Percentiles rank a stretch among this genome's conserved stretches.
Evolutionary conservation across 2,797 vertebrate species (phyloP).

Genomic region (Dryobates pubescens): DNA sequence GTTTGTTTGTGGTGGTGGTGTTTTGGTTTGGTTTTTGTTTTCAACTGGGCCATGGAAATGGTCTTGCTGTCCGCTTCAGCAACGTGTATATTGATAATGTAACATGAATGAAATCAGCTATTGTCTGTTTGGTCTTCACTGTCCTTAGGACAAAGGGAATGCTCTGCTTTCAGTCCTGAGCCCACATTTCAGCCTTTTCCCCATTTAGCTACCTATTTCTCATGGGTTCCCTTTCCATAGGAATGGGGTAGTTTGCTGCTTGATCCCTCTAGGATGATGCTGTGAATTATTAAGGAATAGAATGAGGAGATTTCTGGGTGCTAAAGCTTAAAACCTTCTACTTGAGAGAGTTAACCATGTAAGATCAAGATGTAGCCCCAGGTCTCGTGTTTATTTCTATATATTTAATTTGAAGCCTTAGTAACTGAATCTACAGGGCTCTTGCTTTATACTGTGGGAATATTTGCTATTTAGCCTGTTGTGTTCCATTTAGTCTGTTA

Average conservation of each 20-base stretch:
- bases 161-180: background rate
- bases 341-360: background rate
- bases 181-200: background rate
- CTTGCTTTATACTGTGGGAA: background rate
- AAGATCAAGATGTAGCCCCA: background rate
- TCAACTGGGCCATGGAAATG: accelerated
- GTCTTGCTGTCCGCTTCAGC: background rate
- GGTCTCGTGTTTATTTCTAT: background rate
- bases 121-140: background rate
- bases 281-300: background rate
- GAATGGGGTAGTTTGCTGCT: background rate
- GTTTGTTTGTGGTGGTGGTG: too few relatives aligned
- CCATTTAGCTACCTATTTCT: background rate
- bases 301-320: background rate
- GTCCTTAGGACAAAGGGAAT: background rate
- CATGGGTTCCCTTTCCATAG: background rate
- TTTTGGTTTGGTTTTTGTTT: background rate
- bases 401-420: background rate
- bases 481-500: background rate
- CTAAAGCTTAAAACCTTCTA: background rate
- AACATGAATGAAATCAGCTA: background rate
- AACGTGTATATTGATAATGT: background rate
- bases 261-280: background rate
- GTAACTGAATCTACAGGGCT: background rate
- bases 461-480: conserved; percentile 14